phyloP scores from a whole-genome alignment of 1,140 invertebrate genomes.

The Macrostomum lignano region DNA sequence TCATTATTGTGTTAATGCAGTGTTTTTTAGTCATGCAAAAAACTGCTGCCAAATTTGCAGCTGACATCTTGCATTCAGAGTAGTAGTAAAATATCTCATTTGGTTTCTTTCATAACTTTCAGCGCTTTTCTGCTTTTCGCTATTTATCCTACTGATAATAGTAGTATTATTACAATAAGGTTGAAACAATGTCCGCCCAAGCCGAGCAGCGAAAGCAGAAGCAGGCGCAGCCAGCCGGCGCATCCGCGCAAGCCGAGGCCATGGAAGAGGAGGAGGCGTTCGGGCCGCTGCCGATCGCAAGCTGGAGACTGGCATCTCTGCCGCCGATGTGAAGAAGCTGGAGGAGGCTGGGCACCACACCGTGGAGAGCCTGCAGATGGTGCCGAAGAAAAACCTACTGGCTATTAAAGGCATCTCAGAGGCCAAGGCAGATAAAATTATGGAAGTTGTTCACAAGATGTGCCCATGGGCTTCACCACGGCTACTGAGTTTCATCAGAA shows the following conservation, averaged over 20 bases:
- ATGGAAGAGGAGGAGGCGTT: slow-evolving; percentile 1
- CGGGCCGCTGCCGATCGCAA: slow-evolving; percentile 2
- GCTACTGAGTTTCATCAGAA: slow-evolving; percentile 80
- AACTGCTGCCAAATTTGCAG: no score
- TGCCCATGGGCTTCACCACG: slow-evolving; percentile 87
- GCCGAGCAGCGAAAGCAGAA: background rate
- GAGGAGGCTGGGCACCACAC: slow-evolving; percentile 71
- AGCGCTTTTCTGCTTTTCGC: no score
- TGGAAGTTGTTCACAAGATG: slow-evolving; percentile 63
- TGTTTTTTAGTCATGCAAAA: no score
- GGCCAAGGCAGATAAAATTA: slow-evolving; percentile 77
- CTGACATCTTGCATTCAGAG: no score
- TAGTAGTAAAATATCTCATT: no score
- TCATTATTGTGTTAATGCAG: no score
- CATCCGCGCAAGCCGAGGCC: no score
- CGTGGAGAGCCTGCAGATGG: slow-evolving; percentile 71
- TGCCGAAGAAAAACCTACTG: slow-evolving; percentile 61
- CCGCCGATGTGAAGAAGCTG: slow-evolving; percentile 67
- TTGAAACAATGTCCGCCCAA: slow-evolving; percentile 1
- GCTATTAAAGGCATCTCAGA: slow-evolving; percentile 85
- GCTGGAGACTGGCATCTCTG: slow-evolving; percentile 42
- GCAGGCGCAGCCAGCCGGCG: no score
- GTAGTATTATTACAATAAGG: no score
- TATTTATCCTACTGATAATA: no score
- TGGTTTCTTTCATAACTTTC: no score